These are phyloP conservation scores for Picathartes gymnocephalus DNA, from an alignment of 2,113 vertebrate genomes.

Conservation along the genomic window DNA sequence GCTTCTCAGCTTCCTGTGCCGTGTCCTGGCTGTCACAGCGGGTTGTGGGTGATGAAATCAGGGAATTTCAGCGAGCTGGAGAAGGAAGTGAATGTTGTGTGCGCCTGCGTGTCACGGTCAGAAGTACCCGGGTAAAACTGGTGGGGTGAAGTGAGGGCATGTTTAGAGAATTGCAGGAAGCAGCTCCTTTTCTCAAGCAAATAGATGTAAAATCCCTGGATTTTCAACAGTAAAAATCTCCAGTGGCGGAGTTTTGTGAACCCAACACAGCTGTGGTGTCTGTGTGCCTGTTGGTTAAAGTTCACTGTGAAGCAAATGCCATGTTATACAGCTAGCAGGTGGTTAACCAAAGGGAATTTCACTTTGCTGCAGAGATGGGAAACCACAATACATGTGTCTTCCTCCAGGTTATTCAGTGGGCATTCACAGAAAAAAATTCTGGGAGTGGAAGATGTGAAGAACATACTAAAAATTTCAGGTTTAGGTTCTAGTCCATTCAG, in stretches of 20 bases:
- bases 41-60: not conserved
- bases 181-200: not conserved
- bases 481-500: not conserved
- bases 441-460: not conserved
- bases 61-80: not conserved
- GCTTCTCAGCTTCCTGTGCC: not conserved
- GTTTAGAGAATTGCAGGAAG: not conserved
- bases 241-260: not conserved
- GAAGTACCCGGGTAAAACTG: not conserved
- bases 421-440: constrained; percentile 49
- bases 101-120: not conserved
- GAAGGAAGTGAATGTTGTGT: constrained; percentile 25
- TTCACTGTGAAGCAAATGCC: not conserved
- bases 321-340: not conserved
- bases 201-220: not conserved
- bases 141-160: too few species aligned
- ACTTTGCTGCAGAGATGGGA: constrained; percentile 10
- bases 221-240: not conserved
- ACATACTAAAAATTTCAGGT: not conserved
- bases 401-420: constrained; percentile 44
- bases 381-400: not conserved
- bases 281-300: not conserved
- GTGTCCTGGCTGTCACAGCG: not conserved
- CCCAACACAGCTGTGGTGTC: not conserved
- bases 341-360: constrained; percentile 64